Evolutionary conservation across 1,140 invertebrate species (phyloP).

Genomic region (Lasioglossum albipes): DNA sequence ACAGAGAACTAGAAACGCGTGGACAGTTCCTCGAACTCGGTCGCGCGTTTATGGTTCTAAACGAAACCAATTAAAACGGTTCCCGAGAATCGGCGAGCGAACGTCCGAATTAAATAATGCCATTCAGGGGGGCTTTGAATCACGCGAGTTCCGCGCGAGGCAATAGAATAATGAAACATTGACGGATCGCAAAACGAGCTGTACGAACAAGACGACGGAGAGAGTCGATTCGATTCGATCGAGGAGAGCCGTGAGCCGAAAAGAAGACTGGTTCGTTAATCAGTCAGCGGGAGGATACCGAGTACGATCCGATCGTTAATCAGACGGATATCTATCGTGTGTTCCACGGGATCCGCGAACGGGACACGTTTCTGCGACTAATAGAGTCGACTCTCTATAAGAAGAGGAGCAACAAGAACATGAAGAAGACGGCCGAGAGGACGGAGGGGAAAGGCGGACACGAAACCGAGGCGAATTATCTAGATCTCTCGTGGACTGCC

Average conservation of each 20-base stretch:
- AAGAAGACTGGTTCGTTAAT: conserved; percentile 49
- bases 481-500: conserved; percentile 34
- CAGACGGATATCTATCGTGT: conserved; percentile 60
- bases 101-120: conserved; percentile 24
- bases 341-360: conserved; percentile 51
- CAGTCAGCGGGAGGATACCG: conserved; percentile 33
- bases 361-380: conserved; percentile 59
- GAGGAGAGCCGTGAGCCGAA: background rate
- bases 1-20: background rate
- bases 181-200: conserved; percentile 8
- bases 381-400: conserved; percentile 50
- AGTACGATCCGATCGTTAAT: conserved; percentile 60
- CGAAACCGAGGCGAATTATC: conserved; percentile 46
- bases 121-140: background rate
- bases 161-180: conserved; percentile 28
- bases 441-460: conserved; percentile 5
- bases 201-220: too few species aligned
- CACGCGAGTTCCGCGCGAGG: background rate
- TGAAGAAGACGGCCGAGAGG: background rate
- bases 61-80: conserved; percentile 31
- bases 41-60: background rate
- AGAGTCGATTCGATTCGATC: background rate
- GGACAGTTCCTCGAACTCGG: conserved; percentile 11
- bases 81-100: conserved; percentile 9
- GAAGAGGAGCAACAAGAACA: conserved; percentile 4